Conservation (phyloP, 2,113 vertebrate genomes). For the Bubo blakistoni region DNA sequence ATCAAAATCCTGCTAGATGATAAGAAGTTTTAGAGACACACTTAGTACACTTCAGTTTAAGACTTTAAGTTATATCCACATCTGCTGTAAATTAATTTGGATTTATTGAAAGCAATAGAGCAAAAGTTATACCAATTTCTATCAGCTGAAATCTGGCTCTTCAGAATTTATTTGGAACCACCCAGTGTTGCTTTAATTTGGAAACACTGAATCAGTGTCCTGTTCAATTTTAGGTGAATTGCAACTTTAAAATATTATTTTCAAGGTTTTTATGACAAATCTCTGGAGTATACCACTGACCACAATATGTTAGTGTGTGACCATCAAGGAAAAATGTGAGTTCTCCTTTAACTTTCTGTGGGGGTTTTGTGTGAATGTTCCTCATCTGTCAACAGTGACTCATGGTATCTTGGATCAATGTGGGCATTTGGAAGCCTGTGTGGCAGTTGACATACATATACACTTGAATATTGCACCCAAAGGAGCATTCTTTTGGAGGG, state of each 20-base stretch:
- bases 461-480: slow-evolving; percentile 38
- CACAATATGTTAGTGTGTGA: neutral
- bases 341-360: slow-evolving; percentile 14
- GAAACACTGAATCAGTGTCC: slow-evolving; percentile 23
- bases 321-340: slow-evolving; percentile 2
- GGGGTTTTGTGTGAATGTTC: slow-evolving; percentile 35
- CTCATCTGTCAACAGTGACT: slow-evolving; percentile 45
- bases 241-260: neutral
- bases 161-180: neutral
- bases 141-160: neutral
- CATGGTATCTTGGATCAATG: slow-evolving; percentile 21
- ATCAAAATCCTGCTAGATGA: neutral
- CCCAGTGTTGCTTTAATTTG: neutral
- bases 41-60: neutral
- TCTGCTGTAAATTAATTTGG: neutral
- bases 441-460: slow-evolving; percentile 7
- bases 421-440: slow-evolving; percentile 44
- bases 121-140: neutral
- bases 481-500: slow-evolving; percentile 12
- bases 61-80: neutral
- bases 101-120: neutral
- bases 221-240: slow-evolving; percentile 24
- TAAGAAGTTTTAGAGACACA: neutral
- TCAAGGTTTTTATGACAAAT: neutral
- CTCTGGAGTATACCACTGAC: neutral